Evolutionary conservation across 2,113 vertebrate species (phyloP), one percentile per base, ranked within the genome.

Genomic region (Alligator mississippiensis): DNA sequence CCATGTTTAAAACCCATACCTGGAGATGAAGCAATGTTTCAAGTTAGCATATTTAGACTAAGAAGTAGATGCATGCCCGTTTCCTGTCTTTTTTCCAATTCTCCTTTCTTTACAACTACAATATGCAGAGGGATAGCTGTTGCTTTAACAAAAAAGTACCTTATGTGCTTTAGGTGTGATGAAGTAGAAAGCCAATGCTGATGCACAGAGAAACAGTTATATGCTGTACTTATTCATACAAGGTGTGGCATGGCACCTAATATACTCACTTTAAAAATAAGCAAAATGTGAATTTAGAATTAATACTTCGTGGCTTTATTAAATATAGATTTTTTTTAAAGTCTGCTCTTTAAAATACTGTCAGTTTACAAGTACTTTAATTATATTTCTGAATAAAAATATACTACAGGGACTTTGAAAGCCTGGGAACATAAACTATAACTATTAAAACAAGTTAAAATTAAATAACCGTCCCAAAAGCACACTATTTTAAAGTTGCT

Each of bases 341-440:
- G 2, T 86, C 11, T 75, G 13, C 59, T 90, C 75, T 85, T 93
- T 27, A 91, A 90, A 95, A 79, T 90, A 77, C 10, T 22, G 76
- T 92, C 25, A 25, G 27, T 72, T 80, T 80, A 93, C 66, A 91
- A 68, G 10, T 88, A 87, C 47, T 18, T 85, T 61, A 34, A 28
- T 58, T 87, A 9, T 47, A 47, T 80, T 87, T 63, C 63, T 90
- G 64, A 91, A 68, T 58, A 90, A 34, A 89, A 93, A 86, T 61
- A 47, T 21, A 84, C 27, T 61, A 75, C 19, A 87, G 55, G 13
- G 57, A 87, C 90, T 34, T 82, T 3, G 77, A 30, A 85, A 88
- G 91, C 27, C 59, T 82, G 27, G 15, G 80, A 75, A 11, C 24
- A 86, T 80, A 59, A 92, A 82, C 57, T 21, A 0, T 14, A 82